Evolutionary conservation across 2,797 vertebrate genomes (phyloP), one percentile per base, ranked within the genome.

Genomic region (Chromis chromis): DNA sequence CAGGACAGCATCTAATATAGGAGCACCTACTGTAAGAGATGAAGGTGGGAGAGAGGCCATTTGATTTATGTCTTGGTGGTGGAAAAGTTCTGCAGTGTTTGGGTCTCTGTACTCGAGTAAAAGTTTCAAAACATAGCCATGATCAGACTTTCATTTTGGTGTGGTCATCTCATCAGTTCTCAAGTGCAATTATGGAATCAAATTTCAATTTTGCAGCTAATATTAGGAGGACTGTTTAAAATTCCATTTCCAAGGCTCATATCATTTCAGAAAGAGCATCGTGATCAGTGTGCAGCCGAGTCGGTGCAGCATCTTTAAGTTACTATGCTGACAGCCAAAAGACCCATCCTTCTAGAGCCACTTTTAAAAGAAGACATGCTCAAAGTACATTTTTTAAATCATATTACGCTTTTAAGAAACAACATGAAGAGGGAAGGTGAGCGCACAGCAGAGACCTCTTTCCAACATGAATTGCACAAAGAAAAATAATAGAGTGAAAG

Each of bases 11-110:
- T 65, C 61, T 73, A 49, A 82, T 83, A 78, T 57, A 66, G 69
- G 52, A 61, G 55, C 74, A 82, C 36, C 59, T 59, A 40, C 62
- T 71, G 64, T 53, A 36, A 52, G 70, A 83, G 76, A 79, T 57
- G 50, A 64, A 60, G 65, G 66, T 69, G 81, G 65, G 9, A 86
- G 57, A 11, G 19, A 64, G 66, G 56, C 61, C 48, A 50, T 84
- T 79, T 86, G 79, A 88, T 88, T 89, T 68, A 86, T 88, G 78
- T 84, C 68, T 74, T 27, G 9, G 50, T 70, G 77, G 44, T 71
- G 65, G 39, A 71, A 80, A 77, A 40, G 74, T 66, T 82, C 84
- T 85, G 80, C 81, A 68, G 66, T 27, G 72, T 74, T 74, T 60
- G 46, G 54, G 71, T 82, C 62, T 56, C 63, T 56, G 56, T 65